Conservation (phyloP, 2,113 vertebrate genomes). For the Aptenodytes forsteri region DNA sequence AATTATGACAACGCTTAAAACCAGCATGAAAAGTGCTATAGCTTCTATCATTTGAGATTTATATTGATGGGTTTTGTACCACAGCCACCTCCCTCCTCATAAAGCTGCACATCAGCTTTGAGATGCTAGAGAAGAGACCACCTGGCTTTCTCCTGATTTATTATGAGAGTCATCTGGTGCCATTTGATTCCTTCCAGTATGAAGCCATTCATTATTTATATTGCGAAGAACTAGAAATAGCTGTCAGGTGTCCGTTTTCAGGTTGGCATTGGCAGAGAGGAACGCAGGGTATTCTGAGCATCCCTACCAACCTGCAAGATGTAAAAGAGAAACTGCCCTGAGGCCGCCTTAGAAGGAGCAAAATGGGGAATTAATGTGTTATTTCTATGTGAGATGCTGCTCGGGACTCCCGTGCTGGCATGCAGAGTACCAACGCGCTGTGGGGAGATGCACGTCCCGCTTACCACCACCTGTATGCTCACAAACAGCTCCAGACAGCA, state of each 20-base stretch:
- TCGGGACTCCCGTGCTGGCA: accelerated
- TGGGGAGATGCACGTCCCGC: not conserved
- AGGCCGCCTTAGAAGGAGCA: not conserved
- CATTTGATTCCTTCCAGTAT: constrained; percentile 13
- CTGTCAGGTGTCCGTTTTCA: not conserved
- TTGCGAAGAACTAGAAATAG: not conserved
- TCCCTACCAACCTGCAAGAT: not conserved
- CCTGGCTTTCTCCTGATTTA: constrained; percentile 49
- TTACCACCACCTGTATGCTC: accelerated
- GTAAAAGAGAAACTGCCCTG: not conserved
- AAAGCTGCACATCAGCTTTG: not conserved
- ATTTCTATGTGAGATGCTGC: not conserved
- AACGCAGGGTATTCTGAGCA: not conserved
- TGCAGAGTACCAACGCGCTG: not conserved
- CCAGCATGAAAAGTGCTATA: not conserved
- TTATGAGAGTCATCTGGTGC: constrained; percentile 8
- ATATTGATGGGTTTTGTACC: not conserved
- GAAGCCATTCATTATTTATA: constrained; percentile 38
- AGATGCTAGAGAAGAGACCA: constrained; percentile 26
- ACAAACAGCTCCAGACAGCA: not conserved
- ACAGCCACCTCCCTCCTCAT: not conserved
- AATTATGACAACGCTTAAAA: not conserved
- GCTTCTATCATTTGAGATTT: not conserved
- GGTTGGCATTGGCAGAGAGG: not conserved
- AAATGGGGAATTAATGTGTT: not conserved